Evolutionary conservation across 1,140 invertebrate genomes (phyloP), one percentile per base, ranked within the genome.

Genomic region (Bombus confusus): DNA sequence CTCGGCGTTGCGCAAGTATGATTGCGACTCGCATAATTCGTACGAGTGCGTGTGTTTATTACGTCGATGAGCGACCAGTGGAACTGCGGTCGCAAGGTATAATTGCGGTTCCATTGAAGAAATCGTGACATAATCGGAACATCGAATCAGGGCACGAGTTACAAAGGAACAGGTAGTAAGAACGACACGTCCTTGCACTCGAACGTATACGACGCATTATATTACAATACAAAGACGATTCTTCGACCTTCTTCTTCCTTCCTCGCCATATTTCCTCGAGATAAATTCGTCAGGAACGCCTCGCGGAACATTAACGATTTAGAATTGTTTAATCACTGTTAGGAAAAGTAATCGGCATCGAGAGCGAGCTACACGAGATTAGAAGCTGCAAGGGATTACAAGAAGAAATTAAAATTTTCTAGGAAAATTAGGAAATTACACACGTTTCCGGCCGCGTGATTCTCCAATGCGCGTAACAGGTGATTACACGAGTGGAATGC

Each of bases 81-180:
- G 52, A 80, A 82, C 85, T 85, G 87, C 76, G 52, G 68, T 74
- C 74, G 66, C 72, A 66, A 80, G 69, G 69, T 86, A 76, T 83
- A 86, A 85, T 86, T 64, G 87, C 73, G 77, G 57, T 77, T 83
- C 88, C 87, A 86, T 89, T 68, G 69, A 88, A 77, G 87, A 88
- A 57, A 71, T 62, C 59, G 66, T 88, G 87, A 88, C 80, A 85
- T 83, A 88, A 88, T 85, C 84, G 84, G 78, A 85, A 85, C 78
- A 80, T 81, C 84, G 79, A 85, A 81, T 85, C 79, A 41, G 77
- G 77, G 12, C 68, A 68, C 59, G 34, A 69, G 57, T 80, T 43
- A 25, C 57, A 68, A 74, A 85, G 83, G 77, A 80, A 71, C 66
- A 47, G 28, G 10, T 41, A 75, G 41, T 57, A 77, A 62, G 57